Conservation (phyloP, 1,140 invertebrate species). For the Halesus radiatus region DNA sequence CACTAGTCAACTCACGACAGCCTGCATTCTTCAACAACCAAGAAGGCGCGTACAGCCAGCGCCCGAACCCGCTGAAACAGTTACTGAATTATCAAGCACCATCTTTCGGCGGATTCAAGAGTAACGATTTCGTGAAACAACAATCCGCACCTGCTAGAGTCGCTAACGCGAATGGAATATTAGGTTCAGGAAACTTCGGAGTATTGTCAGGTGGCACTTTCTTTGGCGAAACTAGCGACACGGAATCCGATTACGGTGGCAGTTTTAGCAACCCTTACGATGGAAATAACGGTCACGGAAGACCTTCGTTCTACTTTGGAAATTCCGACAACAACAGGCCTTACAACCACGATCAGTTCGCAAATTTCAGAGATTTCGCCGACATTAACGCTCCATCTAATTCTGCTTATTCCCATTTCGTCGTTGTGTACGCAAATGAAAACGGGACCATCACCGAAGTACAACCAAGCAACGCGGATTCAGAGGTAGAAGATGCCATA, state of each 20-base stretch:
- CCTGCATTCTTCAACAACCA: constrained; percentile 64
- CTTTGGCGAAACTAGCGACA: constrained; percentile 74
- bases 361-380: constrained; percentile 90
- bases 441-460: constrained; percentile 72
- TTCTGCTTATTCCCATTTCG: constrained; percentile 84
- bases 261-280: constrained; percentile 74
- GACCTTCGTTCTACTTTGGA: constrained; percentile 74
- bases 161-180: constrained; percentile 66
- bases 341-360: constrained; percentile 82
- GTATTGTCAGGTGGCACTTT: constrained; percentile 90
- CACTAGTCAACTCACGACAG: constrained; percentile 60
- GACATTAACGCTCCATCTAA: constrained; percentile 88
- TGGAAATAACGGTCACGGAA: constrained; percentile 77
- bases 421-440: constrained; percentile 85
- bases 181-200: constrained; percentile 91
- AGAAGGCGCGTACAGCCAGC: constrained; percentile 69
- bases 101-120: constrained; percentile 63
- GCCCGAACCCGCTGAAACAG: constrained; percentile 67
- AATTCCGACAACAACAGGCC: constrained; percentile 72
- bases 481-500: constrained; percentile 62
- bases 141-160: constrained; percentile 52
- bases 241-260: constrained; percentile 60
- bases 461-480: constrained; percentile 57
- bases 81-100: constrained; percentile 66
- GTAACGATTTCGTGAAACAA: constrained; percentile 50